phyloP scores from a whole-genome alignment of 1,140 invertebrate species.

The Idris sp. region DNA sequence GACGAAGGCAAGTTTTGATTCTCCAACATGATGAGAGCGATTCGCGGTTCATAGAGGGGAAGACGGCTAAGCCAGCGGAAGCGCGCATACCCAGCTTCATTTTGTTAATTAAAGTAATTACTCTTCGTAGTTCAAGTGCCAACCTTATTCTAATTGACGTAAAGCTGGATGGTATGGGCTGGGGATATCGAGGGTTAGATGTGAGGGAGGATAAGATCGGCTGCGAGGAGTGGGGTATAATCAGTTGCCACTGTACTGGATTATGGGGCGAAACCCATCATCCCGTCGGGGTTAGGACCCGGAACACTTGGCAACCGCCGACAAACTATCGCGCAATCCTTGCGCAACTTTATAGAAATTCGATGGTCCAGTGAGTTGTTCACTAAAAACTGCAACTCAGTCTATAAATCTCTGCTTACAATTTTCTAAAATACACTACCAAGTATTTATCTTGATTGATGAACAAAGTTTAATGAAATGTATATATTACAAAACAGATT shows the following conservation, averaged over 20 bases:
- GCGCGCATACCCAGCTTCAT: slow-evolving; percentile 75
- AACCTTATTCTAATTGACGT: slow-evolving; percentile 80
- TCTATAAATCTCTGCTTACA: no score
- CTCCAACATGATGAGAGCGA: slow-evolving; percentile 60
- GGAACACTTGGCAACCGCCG: slow-evolving; percentile 69
- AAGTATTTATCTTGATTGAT: no score
- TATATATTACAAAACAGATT: no score
- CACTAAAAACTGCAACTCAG: slow-evolving; percentile 2
- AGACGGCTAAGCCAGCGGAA: slow-evolving; percentile 60
- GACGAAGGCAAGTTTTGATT: no score
- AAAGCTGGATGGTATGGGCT: slow-evolving; percentile 73
- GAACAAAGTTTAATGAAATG: no score
- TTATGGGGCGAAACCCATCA: slow-evolving; percentile 73
- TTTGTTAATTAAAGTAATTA: slow-evolving; percentile 81
- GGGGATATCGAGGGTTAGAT: slow-evolving; percentile 49
- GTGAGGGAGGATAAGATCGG: slow-evolving; percentile 71
- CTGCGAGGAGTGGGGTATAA: slow-evolving; percentile 71
- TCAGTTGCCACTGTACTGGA: slow-evolving; percentile 78
- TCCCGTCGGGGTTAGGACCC: slow-evolving; percentile 72
- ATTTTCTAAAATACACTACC: no score
- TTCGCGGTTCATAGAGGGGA: slow-evolving; percentile 63
- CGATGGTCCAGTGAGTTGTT: slow-evolving; percentile 59
- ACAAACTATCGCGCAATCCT: slow-evolving; percentile 55
- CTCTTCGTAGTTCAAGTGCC: slow-evolving; percentile 80
- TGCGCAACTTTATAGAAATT: slow-evolving; percentile 65